Base-by-base conservation (phyloP, 2,888 invertebrate genomes). In the Lepetodrilus schrolli region DNA sequence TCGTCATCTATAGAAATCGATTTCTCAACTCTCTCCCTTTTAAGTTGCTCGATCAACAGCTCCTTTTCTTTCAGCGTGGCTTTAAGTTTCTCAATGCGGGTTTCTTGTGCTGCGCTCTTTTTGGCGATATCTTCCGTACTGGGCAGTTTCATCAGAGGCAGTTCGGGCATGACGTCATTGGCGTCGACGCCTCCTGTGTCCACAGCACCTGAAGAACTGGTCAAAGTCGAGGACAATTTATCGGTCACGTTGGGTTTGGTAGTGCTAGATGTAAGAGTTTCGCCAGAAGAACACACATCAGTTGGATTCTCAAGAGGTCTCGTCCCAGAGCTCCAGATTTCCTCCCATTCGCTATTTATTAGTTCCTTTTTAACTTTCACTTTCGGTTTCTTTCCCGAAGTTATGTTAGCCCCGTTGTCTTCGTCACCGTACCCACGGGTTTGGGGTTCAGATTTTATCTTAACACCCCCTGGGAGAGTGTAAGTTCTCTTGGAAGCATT, bases 351-450 rank as follows among this genome's bases (percentile, higher is more conserved):
- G 47, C 10, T n/a, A 30, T 47, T 7, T n/a, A 23, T 30, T 8
- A 17, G 30, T 47, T 68, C 68, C 21, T 51, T 34, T 38, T 71
- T 71, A 2, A 49, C 30, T 8, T 50, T 47, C 34, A 48, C 51
- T 50, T 71, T 38, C 10, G 34, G 30, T 5, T 71, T 37, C 20
- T 5, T 58, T 1, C 13, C 10, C 13, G 13, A 30, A 2, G 23
- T 10, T 30, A n/a, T 58, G 30, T 7, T 8, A n/a, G 58, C 43
- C 4, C 13, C 0, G 43, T 13, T 26, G n/a, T 51, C 34, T 30
- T 72, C 73, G 43, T 73, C 73, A 5, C 73, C 73, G 20, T 73
- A 73, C n/a, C 73, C 73, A 23, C 38, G 34, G 4, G 73, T 73
- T n/a, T 49, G 17, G 4, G 73, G 73, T 30, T 73, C 73, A 1